Evolutionary conservation across 2,113 vertebrate genomes (phyloP).

Genomic region (Oceanodroma tethys): DNA sequence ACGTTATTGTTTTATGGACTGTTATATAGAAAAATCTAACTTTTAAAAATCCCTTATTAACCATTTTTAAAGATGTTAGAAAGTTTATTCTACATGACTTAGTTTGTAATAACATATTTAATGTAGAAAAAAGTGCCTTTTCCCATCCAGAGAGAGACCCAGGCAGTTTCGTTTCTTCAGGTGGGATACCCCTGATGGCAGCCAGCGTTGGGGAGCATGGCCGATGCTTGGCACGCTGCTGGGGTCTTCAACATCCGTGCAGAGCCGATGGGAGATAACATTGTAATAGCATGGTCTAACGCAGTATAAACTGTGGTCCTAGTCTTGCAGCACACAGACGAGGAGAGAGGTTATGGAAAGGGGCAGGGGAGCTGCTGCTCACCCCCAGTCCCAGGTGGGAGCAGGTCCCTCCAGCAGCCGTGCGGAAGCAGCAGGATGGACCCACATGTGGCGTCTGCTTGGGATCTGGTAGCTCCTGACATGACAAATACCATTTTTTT

Average conservation of each 20-base stretch:
- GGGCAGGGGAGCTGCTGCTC: not conserved
- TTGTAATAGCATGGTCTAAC: rapidly evolving
- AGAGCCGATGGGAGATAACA: rapidly evolving
- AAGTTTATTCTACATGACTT: not conserved
- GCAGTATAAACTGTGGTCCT: not conserved
- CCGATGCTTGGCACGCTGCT: rapidly evolving
- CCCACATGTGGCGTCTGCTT: rapidly evolving
- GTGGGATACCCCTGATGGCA: not conserved
- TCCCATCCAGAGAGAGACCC: not conserved
- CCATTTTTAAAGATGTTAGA: not conserved
- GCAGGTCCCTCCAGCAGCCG: not conserved
- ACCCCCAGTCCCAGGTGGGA: rapidly evolving
- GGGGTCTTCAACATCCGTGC: not conserved
- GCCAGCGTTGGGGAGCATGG: not conserved
- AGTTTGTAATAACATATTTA: not conserved
- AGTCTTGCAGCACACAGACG: not conserved
- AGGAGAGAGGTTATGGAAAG: not conserved
- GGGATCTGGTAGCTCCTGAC: not conserved
- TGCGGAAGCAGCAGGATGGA: not conserved
- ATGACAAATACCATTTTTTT: not conserved
- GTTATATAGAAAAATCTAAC: not conserved
- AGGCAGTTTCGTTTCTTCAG: not conserved
- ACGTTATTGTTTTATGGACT: conserved; percentile 3
- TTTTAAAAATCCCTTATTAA: conserved; percentile 12
- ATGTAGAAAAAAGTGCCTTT: not conserved